A percentile compares a stretch with the other conserved stretches of the same genome.
phyloP scores from a whole-genome alignment of 2,888 invertebrate species.

The Scaptomyza polygonia region DNA sequence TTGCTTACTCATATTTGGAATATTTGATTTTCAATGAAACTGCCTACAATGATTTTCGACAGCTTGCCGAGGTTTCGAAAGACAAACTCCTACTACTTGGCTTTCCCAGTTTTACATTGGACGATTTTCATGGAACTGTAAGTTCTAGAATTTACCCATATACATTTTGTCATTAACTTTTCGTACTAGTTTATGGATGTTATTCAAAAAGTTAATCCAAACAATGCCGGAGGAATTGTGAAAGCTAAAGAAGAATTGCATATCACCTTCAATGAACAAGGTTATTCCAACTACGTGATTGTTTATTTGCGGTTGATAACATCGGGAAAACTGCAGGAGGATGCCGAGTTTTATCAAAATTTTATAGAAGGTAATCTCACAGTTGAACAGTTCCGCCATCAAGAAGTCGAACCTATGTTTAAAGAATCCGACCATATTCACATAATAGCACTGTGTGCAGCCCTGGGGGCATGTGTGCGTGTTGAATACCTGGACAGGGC shows the following conservation, averaged over 20 bases:
- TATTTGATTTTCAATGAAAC: constrained; percentile 91
- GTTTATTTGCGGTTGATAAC: constrained; percentile 96
- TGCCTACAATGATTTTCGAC: constrained; percentile 93
- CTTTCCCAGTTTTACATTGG: constrained; percentile 98
- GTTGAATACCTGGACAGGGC: constrained; percentile 99
- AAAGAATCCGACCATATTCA: constrained; percentile 97
- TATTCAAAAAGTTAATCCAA: constrained; percentile 89
- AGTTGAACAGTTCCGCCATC: constrained; percentile 95
- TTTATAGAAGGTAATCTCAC: constrained; percentile 97
- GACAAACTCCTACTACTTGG: constrained; percentile 94
- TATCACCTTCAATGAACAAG: constrained; percentile 95
- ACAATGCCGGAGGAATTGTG: constrained; percentile 72
- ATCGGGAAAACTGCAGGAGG: constrained; percentile 96
- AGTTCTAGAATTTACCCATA: background rate
- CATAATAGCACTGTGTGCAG: constrained; percentile 96
- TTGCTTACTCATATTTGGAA: constrained; percentile 97
- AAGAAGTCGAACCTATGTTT: constrained; percentile 85
- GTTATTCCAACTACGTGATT: constrained; percentile 96
- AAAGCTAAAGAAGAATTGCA: constrained; percentile 90
- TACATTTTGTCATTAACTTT: background rate
- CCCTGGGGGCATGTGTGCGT: constrained; percentile 93
- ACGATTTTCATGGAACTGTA: constrained; percentile 98
- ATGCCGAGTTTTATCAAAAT: constrained; percentile 96
- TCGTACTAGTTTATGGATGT: constrained; percentile 93
- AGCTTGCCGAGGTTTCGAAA: constrained; percentile 93